Conservation (phyloP, 2,888 invertebrate species). For the Chrysina gloriosa region DNA sequence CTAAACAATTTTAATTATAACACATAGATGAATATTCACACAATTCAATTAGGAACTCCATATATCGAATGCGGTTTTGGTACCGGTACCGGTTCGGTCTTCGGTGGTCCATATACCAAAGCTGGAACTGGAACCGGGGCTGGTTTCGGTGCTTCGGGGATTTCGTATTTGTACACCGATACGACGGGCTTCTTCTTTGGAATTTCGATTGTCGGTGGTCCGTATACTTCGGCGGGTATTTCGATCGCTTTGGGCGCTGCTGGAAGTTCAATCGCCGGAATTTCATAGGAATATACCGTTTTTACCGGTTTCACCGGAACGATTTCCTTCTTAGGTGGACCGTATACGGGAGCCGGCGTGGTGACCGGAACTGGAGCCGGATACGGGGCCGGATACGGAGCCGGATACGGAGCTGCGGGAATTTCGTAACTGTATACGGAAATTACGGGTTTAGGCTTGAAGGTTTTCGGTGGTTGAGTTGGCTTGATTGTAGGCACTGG, state of each 20-base stretch:
- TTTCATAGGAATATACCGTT: not conserved
- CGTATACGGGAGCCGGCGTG: not conserved
- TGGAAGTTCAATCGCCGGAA: not conserved
- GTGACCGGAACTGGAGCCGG: not conserved
- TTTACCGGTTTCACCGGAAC: not conserved
- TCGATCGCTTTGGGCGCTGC: not conserved
- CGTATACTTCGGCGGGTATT: constrained; percentile 1
- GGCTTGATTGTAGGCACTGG: no score
- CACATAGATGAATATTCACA: not conserved
- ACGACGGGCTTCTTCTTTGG: constrained; percentile 5
- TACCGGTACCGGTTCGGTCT: not conserved
- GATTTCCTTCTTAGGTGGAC: not conserved
- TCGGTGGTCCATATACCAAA: constrained; percentile 11
- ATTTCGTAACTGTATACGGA: constrained; percentile 15
- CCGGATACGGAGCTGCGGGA: no score
- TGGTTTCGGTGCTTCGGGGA: not conserved
- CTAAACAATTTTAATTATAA: not conserved
- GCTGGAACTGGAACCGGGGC: constrained; percentile 17
- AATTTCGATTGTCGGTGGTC: constrained; percentile 19
- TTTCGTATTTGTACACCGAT: constrained; percentile 14
- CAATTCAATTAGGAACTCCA: constrained; percentile 15
- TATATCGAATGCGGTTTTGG: constrained; percentile 16
- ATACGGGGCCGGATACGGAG: no score
- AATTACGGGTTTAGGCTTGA: not conserved
- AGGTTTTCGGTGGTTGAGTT: not conserved